A percentile compares a stretch with the other conserved stretches of the same genome.
Conservation (phyloP, 2,113 vertebrate genomes). For the Ranitomeya variabilis region DNA sequence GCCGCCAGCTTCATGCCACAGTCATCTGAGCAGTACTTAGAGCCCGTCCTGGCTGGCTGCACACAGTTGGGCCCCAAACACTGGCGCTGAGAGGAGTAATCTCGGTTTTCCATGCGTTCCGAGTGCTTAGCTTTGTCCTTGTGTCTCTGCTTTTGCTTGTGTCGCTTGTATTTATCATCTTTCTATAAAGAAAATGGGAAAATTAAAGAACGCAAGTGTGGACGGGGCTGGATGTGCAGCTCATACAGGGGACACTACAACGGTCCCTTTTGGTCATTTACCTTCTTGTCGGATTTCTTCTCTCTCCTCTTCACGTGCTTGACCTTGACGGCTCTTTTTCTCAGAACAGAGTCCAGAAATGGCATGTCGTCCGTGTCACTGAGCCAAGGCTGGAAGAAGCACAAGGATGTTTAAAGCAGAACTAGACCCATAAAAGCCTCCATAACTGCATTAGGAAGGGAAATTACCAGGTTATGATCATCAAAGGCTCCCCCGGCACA, state of each 20-base stretch:
- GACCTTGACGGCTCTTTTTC: constrained; percentile 91
- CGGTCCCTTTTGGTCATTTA: constrained; percentile 33
- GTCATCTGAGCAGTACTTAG: constrained; percentile 94
- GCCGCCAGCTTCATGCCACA: constrained; percentile 94
- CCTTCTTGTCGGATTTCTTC: constrained; percentile 92
- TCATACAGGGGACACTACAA: neutral
- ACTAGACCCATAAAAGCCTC: neutral
- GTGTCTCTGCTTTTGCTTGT: constrained; percentile 91
- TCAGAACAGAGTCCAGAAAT: constrained; percentile 79
- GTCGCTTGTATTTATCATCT: constrained; percentile 83
- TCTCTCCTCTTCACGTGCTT: constrained; percentile 92
- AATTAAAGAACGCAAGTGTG: neutral
- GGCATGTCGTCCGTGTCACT: constrained; percentile 85
- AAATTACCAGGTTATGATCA: constrained; percentile 75
- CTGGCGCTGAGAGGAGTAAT: constrained; percentile 76
- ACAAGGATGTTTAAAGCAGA: neutral
- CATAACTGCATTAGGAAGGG: neutral
- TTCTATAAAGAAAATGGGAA: constrained; percentile 71
- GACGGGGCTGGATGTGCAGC: neutral
- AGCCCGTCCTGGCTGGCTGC: constrained; percentile 73
- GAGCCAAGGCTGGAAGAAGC: constrained; percentile 77
- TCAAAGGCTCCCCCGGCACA: constrained; percentile 79
- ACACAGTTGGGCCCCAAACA: constrained; percentile 90
- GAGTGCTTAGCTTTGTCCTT: constrained; percentile 82
- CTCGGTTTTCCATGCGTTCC: constrained; percentile 76